A percentile compares a stretch with the other conserved stretches of the same genome.
phyloP scores from a whole-genome alignment of 2,888 invertebrate species.

The Cinara cedri region DNA sequence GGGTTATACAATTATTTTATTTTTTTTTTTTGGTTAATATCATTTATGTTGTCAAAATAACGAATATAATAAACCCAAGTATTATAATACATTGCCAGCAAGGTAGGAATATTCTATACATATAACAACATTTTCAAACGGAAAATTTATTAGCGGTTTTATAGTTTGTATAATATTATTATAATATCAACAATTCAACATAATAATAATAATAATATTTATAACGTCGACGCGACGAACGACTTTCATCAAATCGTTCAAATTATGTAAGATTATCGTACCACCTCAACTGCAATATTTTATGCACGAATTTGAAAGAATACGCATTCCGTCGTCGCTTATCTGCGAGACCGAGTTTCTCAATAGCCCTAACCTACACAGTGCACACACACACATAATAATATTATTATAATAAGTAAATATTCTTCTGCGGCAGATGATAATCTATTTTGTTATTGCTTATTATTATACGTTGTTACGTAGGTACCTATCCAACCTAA shows the following conservation, averaged over 20 bases:
- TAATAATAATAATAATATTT: conserved; percentile 1
- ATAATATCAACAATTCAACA: no score
- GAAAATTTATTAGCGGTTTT: not conserved
- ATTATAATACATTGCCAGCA: no score
- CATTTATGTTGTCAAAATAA: conserved; percentile 13
- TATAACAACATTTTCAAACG: conserved; percentile 23
- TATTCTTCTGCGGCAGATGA: not conserved
- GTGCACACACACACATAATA: not conserved
- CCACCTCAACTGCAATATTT: not conserved
- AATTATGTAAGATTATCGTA: conserved; percentile 8
- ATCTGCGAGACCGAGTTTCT: conserved; percentile 2
- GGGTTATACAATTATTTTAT: conserved; percentile 23
- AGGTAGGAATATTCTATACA: no score
- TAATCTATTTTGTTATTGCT: conserved; percentile 4
- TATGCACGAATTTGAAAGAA: conserved; percentile 18
- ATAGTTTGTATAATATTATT: no score
- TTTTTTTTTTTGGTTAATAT: not conserved
- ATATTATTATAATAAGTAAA: not conserved
- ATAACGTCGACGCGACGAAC: not conserved
- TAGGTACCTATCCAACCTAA: no score
- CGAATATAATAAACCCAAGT: not conserved
- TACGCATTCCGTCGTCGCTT: no score
- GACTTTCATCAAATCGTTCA: conserved; percentile 32
- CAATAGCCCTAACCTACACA: not conserved
- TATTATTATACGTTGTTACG: not conserved